These are phyloP conservation scores for Enteromius argenteus DNA, from an alignment of 2,797 vertebrate genomes.

Conservation along the genomic window DNA sequence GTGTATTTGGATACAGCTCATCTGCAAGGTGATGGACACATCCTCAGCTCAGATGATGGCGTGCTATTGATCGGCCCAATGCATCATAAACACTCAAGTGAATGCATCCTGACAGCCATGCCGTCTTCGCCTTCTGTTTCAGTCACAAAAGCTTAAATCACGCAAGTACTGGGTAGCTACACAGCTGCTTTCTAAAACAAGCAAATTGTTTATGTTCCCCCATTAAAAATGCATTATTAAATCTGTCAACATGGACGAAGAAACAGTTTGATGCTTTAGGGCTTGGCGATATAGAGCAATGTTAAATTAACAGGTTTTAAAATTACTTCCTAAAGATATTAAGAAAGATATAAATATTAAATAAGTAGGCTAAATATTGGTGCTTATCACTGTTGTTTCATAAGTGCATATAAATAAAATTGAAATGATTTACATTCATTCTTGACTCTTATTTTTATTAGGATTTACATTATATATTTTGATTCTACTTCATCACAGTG, in stretches of 20 bases:
- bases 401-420: not conserved
- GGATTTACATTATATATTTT: not conserved
- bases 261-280: conserved; percentile 18
- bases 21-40: conserved; percentile 73
- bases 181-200: conserved; percentile 75
- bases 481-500: not conserved
- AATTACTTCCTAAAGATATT: not conserved
- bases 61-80: conserved; percentile 76
- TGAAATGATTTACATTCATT: conserved; percentile 18
- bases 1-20: conserved; percentile 73
- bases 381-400: not conserved
- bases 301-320: not conserved
- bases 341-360: not conserved
- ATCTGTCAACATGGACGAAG: conserved; percentile 85
- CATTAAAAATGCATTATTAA: conserved; percentile 83
- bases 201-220: conserved; percentile 56
- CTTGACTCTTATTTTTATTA: not conserved
- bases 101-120: conserved; percentile 79
- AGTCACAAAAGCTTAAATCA: conserved; percentile 77
- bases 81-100: conserved; percentile 74
- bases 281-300: not conserved
- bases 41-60: conserved; percentile 70
- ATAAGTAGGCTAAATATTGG: not conserved
- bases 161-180: conserved; percentile 26
- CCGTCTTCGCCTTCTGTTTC: conserved; percentile 77